phyloP scores from a whole-genome alignment of 2,888 invertebrate genomes.

The Noctua janthina region DNA sequence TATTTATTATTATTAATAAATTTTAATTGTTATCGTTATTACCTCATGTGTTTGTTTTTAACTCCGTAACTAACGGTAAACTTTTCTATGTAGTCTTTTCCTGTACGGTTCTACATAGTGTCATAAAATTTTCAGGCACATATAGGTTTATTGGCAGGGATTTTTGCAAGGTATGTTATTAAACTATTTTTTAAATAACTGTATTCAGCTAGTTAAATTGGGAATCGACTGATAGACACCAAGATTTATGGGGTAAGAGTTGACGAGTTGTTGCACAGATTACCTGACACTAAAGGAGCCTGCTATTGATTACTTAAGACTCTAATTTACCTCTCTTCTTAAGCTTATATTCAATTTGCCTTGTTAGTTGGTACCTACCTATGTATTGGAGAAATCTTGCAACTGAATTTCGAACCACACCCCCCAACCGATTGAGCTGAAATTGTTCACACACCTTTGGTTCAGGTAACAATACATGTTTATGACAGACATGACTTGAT shows the following conservation, averaged over 20 bases:
- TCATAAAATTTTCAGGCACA: not conserved
- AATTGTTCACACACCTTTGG: not conserved
- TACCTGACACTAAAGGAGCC: not conserved
- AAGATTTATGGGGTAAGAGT: not conserved
- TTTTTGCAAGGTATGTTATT: not conserved
- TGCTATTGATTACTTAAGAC: not conserved
- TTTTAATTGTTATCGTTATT: constrained; percentile 85
- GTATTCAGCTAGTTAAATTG: not conserved
- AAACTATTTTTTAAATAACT: not conserved
- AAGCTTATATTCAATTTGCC: not conserved
- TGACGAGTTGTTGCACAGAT: not conserved
- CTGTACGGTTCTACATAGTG: not conserved
- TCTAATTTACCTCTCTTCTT: not conserved
- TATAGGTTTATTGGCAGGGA: not conserved
- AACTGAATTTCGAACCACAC: not conserved
- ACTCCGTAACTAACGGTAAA: constrained; percentile 36
- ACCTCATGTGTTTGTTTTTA: constrained; percentile 71
- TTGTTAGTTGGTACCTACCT: not conserved
- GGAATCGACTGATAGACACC: not conserved
- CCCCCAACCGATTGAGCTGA: not conserved
- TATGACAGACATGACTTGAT: not conserved
- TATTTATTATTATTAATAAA: constrained; percentile 86
- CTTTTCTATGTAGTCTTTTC: constrained; percentile 10
- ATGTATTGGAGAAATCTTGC: not conserved
- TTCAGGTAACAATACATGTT: not conserved